phyloP scores from a whole-genome alignment of 2,797 vertebrate genomes.

The Melanotaenia nigrans region DNA sequence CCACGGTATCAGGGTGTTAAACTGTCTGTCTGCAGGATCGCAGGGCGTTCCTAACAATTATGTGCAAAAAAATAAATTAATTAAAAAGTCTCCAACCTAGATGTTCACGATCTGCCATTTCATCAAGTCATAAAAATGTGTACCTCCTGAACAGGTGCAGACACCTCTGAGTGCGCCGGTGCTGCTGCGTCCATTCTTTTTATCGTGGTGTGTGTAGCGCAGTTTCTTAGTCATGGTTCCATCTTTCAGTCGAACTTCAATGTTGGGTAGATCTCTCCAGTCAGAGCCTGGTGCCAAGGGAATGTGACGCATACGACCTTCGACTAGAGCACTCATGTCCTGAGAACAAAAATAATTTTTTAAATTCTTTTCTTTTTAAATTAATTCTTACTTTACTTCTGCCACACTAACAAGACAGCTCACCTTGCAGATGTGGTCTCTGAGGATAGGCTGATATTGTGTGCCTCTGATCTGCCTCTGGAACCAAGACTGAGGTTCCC shows the following conservation, averaged over 20 bases:
- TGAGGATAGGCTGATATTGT: conserved; percentile 96
- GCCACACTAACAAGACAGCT: neutral
- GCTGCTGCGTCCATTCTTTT: conserved; percentile 91
- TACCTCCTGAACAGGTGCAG: conserved; percentile 92
- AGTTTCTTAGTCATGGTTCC: conserved; percentile 91
- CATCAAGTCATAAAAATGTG: neutral
- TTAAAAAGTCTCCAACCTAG: neutral
- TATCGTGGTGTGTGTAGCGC: conserved; percentile 89
- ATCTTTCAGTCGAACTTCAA: conserved; percentile 91
- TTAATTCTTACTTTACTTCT: too few relatives aligned
- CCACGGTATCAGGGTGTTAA: conserved; percentile 97
- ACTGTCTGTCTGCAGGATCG: conserved; percentile 91
- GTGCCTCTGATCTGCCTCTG: conserved; percentile 95
- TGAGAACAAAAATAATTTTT: conserved; percentile 51
- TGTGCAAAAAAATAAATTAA: neutral
- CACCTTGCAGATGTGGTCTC: conserved; percentile 98
- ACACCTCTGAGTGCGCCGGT: conserved; percentile 89
- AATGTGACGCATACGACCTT: conserved; percentile 95
- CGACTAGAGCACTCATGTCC: conserved; percentile 97
- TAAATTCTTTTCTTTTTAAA: too few relatives aligned
- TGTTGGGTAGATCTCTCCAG: conserved; percentile 97
- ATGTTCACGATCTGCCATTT: neutral
- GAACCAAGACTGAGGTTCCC: conserved; percentile 99
- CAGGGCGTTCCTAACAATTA: conserved; percentile 84
- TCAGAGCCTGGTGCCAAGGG: conserved; percentile 94